Conservation (phyloP, 2,888 invertebrate species). For the Athalia circularis region DNA sequence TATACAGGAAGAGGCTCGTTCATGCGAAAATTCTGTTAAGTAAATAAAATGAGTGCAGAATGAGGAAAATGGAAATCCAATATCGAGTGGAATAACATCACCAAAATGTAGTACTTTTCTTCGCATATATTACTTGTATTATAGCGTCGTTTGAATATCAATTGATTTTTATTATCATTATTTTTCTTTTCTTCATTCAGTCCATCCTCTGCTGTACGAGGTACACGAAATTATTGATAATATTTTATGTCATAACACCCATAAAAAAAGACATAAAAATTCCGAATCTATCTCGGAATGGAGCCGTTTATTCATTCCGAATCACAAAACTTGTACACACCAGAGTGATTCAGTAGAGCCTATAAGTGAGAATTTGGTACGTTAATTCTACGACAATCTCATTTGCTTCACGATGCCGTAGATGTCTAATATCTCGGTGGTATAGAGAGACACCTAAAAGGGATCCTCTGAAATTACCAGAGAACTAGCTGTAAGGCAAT, state of each 20-base stretch:
- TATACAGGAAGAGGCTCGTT: neutral
- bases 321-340: no score
- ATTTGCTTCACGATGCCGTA: no score
- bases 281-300: no score
- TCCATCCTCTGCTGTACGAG: no score
- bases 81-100: slow-evolving; percentile 11
- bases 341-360: no score
- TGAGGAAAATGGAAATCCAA: slow-evolving; percentile 12
- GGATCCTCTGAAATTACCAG: slow-evolving; percentile 11
- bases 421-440: neutral
- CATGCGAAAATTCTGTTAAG: neutral
- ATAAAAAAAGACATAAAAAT: no score
- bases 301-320: no score
- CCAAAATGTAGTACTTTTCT: slow-evolving; percentile 4
- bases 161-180: neutral
- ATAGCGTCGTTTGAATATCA: slow-evolving; percentile 10
- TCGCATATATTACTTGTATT: neutral
- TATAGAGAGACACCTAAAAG: neutral
- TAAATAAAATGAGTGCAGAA: neutral
- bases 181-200: neutral
- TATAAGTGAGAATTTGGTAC: no score
- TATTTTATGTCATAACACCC: no score
- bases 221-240: no score
- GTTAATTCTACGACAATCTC: no score
- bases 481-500: slow-evolving; percentile 15